Percentiles rank a stretch among this genome's conserved stretches.
Conservation (phyloP, 1,140 invertebrate genomes). For the Leucophenga varia region DNA sequence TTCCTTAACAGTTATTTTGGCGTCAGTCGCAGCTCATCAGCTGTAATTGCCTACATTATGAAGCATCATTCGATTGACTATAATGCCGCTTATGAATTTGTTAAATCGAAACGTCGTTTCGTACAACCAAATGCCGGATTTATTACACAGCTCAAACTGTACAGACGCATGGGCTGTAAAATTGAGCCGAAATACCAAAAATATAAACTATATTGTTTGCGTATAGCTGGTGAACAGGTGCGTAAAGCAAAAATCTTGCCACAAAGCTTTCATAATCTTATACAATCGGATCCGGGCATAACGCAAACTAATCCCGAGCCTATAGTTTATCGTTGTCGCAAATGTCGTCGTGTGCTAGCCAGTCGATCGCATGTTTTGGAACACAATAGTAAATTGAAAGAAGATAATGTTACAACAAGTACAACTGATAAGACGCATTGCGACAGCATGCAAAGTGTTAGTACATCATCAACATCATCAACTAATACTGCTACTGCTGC, state of each 20-base stretch:
- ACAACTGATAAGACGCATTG: slow-evolving; percentile 47
- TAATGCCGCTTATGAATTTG: slow-evolving; percentile 68
- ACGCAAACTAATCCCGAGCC: slow-evolving; percentile 75
- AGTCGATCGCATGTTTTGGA: slow-evolving; percentile 74
- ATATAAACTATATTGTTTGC: slow-evolving; percentile 75
- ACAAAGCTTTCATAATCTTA: slow-evolving; percentile 71
- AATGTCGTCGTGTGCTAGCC: slow-evolving; percentile 77
- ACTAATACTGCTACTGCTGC: slow-evolving; percentile 31
- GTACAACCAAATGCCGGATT: slow-evolving; percentile 75
- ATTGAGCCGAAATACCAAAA: slow-evolving; percentile 71
- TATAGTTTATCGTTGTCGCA: slow-evolving; percentile 76
- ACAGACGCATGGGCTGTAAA: slow-evolving; percentile 72
- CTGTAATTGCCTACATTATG: slow-evolving; percentile 84
- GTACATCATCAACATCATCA: no score
- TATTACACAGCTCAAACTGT: slow-evolving; percentile 73
- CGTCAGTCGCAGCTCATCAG: slow-evolving; percentile 80
- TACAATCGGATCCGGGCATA: slow-evolving; percentile 79
- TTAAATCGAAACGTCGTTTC: slow-evolving; percentile 66
- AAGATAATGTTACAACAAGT: slow-evolving; percentile 46
- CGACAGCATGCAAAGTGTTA: no score
- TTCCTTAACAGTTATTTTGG: slow-evolving; percentile 79
- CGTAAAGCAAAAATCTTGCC: slow-evolving; percentile 82
- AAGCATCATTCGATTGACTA: slow-evolving; percentile 74
- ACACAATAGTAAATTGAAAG: slow-evolving; percentile 56
- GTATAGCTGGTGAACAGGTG: slow-evolving; percentile 76